Percentiles rank a stretch among this genome's conserved stretches.
Evolutionary conservation across 2,888 invertebrate species (phyloP).

Genomic region (Alviniconcha strummeri): DNA sequence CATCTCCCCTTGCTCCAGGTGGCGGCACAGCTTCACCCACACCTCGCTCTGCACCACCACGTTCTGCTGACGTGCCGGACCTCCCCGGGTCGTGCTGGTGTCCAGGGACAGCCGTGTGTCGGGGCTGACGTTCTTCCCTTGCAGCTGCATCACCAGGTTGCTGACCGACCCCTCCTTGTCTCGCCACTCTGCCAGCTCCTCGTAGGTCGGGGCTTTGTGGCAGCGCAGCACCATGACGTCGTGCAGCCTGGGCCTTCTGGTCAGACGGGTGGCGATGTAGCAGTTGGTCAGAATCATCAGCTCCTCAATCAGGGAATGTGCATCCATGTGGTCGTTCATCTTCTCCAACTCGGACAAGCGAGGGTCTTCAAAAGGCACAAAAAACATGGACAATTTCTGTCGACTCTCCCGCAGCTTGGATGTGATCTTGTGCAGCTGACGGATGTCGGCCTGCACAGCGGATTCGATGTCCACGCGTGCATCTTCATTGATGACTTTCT

Average conservation of each 20-base stretch:
- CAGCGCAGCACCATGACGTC: conserved; percentile 9
- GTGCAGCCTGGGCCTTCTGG: conserved; percentile 17
- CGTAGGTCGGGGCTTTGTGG: conserved; percentile 16
- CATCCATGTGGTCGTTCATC: conserved; percentile 29
- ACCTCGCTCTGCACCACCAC: conserved; percentile 40
- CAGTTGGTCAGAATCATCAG: conserved; percentile 47
- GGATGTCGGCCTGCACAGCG: conserved; percentile 31
- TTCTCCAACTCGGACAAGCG: conserved; percentile 29
- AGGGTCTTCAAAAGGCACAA: conserved; percentile 39
- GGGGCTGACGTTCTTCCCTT: conserved; percentile 30
- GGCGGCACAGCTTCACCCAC: conserved; percentile 37
- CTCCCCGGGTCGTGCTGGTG: neutral
- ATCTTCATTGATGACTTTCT: conserved; percentile 44
- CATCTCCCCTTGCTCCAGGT: conserved; percentile 27
- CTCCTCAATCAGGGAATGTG: conserved; percentile 48
- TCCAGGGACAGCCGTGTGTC: conserved; percentile 21
- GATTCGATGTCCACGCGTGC: neutral
- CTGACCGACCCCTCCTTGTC: conserved; percentile 20
- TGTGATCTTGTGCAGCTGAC: conserved; percentile 37
- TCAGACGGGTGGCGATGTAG: conserved; percentile 37
- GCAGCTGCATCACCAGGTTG: conserved; percentile 41
- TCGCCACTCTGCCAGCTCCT: conserved; percentile 18
- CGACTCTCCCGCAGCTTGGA: conserved; percentile 38
- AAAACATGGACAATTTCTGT: conserved; percentile 35
- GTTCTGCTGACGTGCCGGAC: neutral